Conservation (phyloP, 2,113 vertebrate genomes). For the zebrafish (Danio rerio) region GRCz12tu NC_133184.1:28091001-28091500, state of each 20-base stretch:
- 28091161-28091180: background rate
- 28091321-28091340: constrained; percentile 1
- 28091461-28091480: too few relatives aligned
- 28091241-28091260: constrained; percentile 32
- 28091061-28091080: background rate
- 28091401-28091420: too few relatives aligned
- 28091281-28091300: constrained; percentile 32
- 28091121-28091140: background rate
- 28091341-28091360: background rate
- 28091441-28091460: too few relatives aligned
- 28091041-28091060: background rate
- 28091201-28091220: constrained; percentile 4
- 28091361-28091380: background rate
- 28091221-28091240: constrained; percentile 34
- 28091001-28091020: constrained; percentile 18
- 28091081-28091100: background rate
- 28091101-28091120: background rate
- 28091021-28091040: background rate
- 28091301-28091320: constrained; percentile 19
- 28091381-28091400: background rate
- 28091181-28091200: background rate
- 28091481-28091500: too few relatives aligned
- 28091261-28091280: constrained; percentile 37
- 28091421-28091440: too few relatives aligned
- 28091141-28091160: background rate